Base-by-base conservation (phyloP, 1,140 invertebrate species). In the Frieseomelitta varia region DNA sequence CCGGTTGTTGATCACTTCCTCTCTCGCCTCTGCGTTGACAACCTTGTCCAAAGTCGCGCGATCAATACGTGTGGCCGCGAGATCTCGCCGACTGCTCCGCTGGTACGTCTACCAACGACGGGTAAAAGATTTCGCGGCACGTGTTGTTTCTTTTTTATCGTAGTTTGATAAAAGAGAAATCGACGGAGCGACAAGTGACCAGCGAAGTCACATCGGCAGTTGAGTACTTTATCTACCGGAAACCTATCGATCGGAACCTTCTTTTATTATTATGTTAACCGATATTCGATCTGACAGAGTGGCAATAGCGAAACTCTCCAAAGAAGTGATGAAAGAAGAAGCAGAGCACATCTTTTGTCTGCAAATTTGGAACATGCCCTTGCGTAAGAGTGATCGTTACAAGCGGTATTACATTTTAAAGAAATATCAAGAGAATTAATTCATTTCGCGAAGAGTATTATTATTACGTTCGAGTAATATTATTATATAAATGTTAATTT, bases 1-100 rank as follows among this genome's bases (percentile, higher is more conserved):
- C 53, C 93, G 90, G 80, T 95, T 95, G 87, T 95, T 95, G 30
- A 93, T 89, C 51, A 95, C 93, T 65, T 93, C 92, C 86, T 95
- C 95, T 56, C 77, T 91, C 1, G 94, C 94, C 81, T 94, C 92
- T 4, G 91, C 91, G 83, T 95, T 95, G 24, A 95, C 94, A 76
- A 94, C 87, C 89, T 93, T 87, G 76, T 84, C 79, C 69, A 68
- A 89, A 85, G 30, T 58, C 55, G 27, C 55, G 30, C 47, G 61
- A 88, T 84, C 81, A 74, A 90, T 78, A 81, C 67, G 30, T 19
- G 30, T 73, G 69, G 17, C 30, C 81, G 81, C 74, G 63, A 21
- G 24, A 19, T 78, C 21, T 19, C 24, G 75, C 4, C 27, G 17
- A 24, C 17, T 12, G 17, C 75, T 84, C 81, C 24, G 63, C 47